Conservation (phyloP, 1,140 invertebrate genomes). For the Orius insidiosus region DNA sequence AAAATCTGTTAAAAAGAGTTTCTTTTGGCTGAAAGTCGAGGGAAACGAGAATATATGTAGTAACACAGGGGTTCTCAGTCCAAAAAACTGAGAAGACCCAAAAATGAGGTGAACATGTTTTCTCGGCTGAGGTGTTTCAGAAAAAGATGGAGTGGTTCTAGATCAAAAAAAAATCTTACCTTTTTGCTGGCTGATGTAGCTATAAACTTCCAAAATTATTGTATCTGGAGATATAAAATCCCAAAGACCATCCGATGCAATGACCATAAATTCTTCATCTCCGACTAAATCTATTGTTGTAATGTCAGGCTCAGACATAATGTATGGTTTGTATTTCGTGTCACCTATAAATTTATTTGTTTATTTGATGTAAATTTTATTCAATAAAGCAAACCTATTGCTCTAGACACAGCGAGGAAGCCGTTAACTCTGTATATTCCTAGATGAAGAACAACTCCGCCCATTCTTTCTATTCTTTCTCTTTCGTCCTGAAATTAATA, state of each 20-base stretch:
- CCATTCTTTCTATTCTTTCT: constrained; percentile 51
- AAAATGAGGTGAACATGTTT: too few relatives aligned
- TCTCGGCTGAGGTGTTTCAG: too few relatives aligned
- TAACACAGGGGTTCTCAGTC: too few relatives aligned
- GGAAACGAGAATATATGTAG: too few relatives aligned
- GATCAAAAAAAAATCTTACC: constrained; percentile 29
- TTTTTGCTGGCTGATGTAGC: constrained; percentile 35
- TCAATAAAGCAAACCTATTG: constrained; percentile 63
- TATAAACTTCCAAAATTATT: constrained; percentile 42
- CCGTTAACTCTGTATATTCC: constrained; percentile 69
- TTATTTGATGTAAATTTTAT: too few relatives aligned
- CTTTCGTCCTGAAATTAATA: constrained; percentile 66
- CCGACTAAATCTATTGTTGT: constrained; percentile 52
- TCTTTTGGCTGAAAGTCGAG: too few relatives aligned
- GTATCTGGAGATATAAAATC: constrained; percentile 58
- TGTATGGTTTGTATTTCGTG: constrained; percentile 61
- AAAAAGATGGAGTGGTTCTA: constrained; percentile 1
- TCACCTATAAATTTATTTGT: constrained; percentile 75
- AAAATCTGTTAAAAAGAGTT: too few relatives aligned
- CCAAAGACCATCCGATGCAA: constrained; percentile 88
- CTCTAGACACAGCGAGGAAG: constrained; percentile 66
- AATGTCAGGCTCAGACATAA: constrained; percentile 72
- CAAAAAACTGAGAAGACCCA: too few relatives aligned
- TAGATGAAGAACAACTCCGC: constrained; percentile 53
- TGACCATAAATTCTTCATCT: constrained; percentile 75